Evolutionary conservation across 2,888 invertebrate genomes (phyloP), one percentile per base, ranked within the genome.

Genomic region (Tupiocoris notatus): DNA sequence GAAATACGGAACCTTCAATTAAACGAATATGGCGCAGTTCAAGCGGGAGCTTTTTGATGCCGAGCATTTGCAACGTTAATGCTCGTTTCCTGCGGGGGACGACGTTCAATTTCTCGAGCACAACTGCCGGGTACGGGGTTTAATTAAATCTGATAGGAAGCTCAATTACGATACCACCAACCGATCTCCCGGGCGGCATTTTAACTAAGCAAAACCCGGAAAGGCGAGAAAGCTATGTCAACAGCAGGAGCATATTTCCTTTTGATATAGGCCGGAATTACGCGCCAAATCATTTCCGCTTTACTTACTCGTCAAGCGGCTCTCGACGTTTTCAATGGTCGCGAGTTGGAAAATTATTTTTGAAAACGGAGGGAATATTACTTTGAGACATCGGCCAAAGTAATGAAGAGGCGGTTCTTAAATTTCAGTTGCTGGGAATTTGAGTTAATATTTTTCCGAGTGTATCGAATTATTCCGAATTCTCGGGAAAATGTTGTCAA

Each of bases 61-160:
- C 12, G 39, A 12, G 39, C n/a, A 39, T 39, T 39, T 12, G 39
- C 12, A 39, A 12, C 39, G 39, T 39, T 39, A 39, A 39, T 39
- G 39, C 12, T 39, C 39, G 39, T 12, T 39, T 39, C 39, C 39
- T 7, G 39, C 39, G 12, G 3, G 6, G 39, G 39, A 12, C 39
- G 59, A 59, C 16, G 20, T 18, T 59, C 59, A 59, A 59, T 59
- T 59, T 59, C n/a, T 59, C 17, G 59, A 59, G 59, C 20, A 59
- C n/a, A 39, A 39, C 39, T 39, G 39, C 39, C 39, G 39, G 39
- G 39, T 39, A 39, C 39, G 6, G 39, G 39, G 65, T 65, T 65
- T 65, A 65, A 65, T 65, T 65, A 65, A 65, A 65, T 65, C 65
- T 65, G 65, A 65, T 65, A 65, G 54, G 65, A 39, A 39, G n/a